A percentile compares a stretch with the other conserved stretches of the same genome.
Evolutionary conservation across 2,888 invertebrate genomes (phyloP).

Genomic region (Agriopis leucophaearia): DNA sequence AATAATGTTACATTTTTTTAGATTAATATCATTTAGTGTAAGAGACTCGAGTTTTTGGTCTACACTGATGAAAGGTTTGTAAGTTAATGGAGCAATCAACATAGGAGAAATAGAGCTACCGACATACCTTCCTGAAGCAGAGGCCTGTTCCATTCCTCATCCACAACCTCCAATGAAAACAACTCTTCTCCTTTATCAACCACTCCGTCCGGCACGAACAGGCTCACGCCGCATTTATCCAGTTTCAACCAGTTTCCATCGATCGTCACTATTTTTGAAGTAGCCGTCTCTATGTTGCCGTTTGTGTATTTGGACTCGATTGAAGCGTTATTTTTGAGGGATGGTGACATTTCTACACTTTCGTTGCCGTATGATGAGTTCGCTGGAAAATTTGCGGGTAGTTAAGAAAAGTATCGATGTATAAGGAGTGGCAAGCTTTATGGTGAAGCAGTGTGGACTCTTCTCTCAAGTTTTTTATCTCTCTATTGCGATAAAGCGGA

Average conservation of each 20-base stretch:
- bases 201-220: slow-evolving; percentile 95
- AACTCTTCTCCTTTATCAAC: slow-evolving; percentile 94
- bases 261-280: slow-evolving; percentile 83
- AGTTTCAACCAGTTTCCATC: slow-evolving; percentile 88
- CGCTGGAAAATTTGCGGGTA: slow-evolving; percentile 62
- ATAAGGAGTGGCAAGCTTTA: not conserved
- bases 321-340: slow-evolving; percentile 77
- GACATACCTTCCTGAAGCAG: slow-evolving; percentile 89
- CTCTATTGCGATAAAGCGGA: not conserved
- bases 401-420: not conserved
- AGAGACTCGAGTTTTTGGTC: too few species aligned
- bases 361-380: slow-evolving; percentile 81
- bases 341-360: slow-evolving; percentile 82
- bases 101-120: too few species aligned
- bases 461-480: slow-evolving; percentile 7
- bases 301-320: slow-evolving; percentile 70
- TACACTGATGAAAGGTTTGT: too few species aligned
- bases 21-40: too few species aligned
- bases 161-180: slow-evolving; percentile 94
- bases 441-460: slow-evolving; percentile 10
- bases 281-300: slow-evolving; percentile 70
- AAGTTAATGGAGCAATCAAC: too few species aligned
- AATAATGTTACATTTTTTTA: too few species aligned
- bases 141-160: slow-evolving; percentile 96
- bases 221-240: slow-evolving; percentile 92